A percentile compares a stretch with the other conserved stretches of the same genome.
These are phyloP conservation scores for Mystacornis crossleyi DNA, from an alignment of 2,113 vertebrate genomes.

Conservation along the genomic window DNA sequence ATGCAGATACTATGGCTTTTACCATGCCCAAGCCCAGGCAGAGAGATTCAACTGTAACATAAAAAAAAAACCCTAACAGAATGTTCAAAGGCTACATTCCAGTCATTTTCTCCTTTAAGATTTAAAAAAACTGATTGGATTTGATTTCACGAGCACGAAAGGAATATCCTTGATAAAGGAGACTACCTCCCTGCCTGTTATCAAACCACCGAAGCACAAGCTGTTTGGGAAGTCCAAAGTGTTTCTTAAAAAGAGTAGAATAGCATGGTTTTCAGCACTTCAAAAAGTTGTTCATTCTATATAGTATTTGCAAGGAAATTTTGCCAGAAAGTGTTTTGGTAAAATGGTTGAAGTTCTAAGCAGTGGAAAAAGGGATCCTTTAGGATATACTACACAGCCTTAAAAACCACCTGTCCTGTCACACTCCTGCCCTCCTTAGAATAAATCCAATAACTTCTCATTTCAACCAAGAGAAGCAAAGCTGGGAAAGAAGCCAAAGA, in stretches of 20 bases:
- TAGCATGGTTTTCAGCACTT: not conserved
- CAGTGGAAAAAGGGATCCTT: not conserved
- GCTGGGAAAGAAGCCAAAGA: not conserved
- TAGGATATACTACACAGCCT: not conserved
- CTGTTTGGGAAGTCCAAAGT: not conserved
- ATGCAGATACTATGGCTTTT: not conserved
- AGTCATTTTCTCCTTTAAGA: not conserved
- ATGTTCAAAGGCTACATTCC: not conserved
- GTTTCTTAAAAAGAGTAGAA: slow-evolving; percentile 2
- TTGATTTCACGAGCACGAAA: not conserved
- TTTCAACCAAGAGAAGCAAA: slow-evolving; percentile 34
- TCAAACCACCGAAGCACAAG: not conserved
- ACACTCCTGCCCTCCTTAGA: not conserved
- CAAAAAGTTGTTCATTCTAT: not conserved
- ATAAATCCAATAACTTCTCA: slow-evolving; percentile 28
- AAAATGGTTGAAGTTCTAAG: not conserved
- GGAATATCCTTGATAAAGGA: slow-evolving; percentile 5
- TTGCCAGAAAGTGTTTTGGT: not conserved
- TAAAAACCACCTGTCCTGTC: not conserved
- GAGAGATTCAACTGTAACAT: not conserved
- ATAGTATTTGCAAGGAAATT: not conserved
- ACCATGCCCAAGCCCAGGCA: not conserved
- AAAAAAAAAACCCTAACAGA: not conserved
- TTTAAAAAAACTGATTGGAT: not conserved
- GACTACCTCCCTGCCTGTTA: not conserved